Evolutionary conservation across 2,113 vertebrate species (phyloP).

Genomic region (Oxyura jamaicensis): DNA sequence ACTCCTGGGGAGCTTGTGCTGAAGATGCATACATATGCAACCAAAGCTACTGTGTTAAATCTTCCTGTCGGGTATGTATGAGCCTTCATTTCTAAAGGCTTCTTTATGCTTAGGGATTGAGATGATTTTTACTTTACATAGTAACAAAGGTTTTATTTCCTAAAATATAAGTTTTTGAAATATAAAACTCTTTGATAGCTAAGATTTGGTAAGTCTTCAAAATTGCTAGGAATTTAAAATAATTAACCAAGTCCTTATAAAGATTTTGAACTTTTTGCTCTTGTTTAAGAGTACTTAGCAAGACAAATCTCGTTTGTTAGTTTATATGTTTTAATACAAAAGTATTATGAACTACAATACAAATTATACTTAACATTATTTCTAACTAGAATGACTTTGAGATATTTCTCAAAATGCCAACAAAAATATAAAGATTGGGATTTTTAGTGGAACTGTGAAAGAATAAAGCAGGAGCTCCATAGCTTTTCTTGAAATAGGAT

Average conservation of each 20-base stretch:
- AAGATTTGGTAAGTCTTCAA: not conserved
- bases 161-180: not conserved
- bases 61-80: constrained; percentile 87
- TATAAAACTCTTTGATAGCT: not conserved
- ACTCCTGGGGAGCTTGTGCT: constrained; percentile 75
- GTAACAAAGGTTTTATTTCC: not conserved
- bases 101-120: not conserved
- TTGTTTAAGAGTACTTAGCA: not conserved
- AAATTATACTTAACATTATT: not conserved
- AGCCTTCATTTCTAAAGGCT: not conserved
- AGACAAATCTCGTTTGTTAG: not conserved
- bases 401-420: not conserved
- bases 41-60: constrained; percentile 81
- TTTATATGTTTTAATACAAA: not conserved
- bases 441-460: not conserved
- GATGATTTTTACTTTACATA: not conserved
- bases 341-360: not conserved
- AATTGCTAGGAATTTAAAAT: not conserved
- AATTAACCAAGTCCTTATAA: not conserved
- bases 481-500: not conserved
- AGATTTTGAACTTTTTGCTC: not conserved
- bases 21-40: constrained; percentile 83
- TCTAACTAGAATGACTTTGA: not conserved
- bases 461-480: not conserved
- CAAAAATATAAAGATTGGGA: not conserved